Evolutionary conservation across 2,888 invertebrate species (phyloP), one percentile per base, ranked within the genome.

Genomic region (Alloscopus bannaensis): DNA sequence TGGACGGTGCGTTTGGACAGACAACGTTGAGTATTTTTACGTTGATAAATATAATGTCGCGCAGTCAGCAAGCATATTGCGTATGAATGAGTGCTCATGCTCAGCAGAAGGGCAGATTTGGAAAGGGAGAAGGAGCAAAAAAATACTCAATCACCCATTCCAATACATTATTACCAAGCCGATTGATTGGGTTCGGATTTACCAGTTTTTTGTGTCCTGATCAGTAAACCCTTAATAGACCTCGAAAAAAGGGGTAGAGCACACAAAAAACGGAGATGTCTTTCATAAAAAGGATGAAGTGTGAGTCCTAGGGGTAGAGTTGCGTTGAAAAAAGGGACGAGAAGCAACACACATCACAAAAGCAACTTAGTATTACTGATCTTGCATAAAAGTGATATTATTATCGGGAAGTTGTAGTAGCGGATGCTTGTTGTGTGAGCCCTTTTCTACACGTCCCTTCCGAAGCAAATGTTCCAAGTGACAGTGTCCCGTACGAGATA

Each of bases 151-250:
- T 78, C 77, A 78, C 70, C 77, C 77, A 78, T 70, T 78, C 77
- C 77, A 77, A 77, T 69, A 77, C 77, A 75, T 71, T 75, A 75
- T 75, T 75, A 75, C 57, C 73, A 55, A 55, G 62, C 76, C 76
- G 76, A 76, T 76, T 76, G 76, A 76, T 76, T 76, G 76, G 76
- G 76, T 76, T 76, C 69, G 68, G 68, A 69, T 69, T 69, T 76
- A 69, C 59, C 76, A 68, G 40, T 76, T 76, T 76, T 76, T 76
- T 76, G 66, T 75, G 69, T 76, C 69, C 55, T 69, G 76, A 76
- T 76, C 76, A 76, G 76, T 76, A 81, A n/a, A 76, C 76, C 81
- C 81, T 69, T 81, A 81, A 81, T 81, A 81, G 81, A 81, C 81
- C 81, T 81, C 77, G 77, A 76, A 71, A 71, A 77, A 81, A 77